Percentiles rank a stretch among this genome's conserved stretches.
phyloP scores from a whole-genome alignment of 2,888 invertebrate species.

The Torymus tubicola region DNA sequence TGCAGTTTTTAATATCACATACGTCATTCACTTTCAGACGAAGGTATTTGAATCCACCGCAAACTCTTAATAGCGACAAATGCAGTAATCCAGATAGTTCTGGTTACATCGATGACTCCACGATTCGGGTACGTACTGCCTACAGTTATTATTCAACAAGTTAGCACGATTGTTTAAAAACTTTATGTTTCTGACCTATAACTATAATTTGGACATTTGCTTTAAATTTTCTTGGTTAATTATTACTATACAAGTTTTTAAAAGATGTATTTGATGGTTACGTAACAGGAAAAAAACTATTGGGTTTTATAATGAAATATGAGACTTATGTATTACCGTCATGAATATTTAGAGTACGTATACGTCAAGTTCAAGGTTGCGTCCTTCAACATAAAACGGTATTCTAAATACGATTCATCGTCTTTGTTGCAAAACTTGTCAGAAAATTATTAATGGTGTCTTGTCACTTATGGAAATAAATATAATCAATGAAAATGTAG shows the following conservation, averaged over 20 bases:
- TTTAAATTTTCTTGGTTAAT: neutral
- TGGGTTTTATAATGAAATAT: slow-evolving; percentile 28
- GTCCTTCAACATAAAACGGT: no score
- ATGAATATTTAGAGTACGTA: slow-evolving; percentile 7
- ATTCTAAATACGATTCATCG: no score
- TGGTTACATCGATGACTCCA: slow-evolving; percentile 91
- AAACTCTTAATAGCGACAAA: slow-evolving; percentile 86
- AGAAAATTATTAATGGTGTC: no score
- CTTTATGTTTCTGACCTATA: slow-evolving; percentile 70
- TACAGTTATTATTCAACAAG: no score
- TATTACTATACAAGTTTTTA: neutral
- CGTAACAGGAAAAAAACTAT: neutral
- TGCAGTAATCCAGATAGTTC: slow-evolving; percentile 92
- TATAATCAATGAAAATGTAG: no score
- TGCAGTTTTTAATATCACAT: neutral
- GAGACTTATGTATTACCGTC: neutral
- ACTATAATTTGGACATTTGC: no score
- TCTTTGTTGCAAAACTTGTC: no score
- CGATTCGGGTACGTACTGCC: slow-evolving; percentile 82
- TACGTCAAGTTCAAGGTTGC: slow-evolving; percentile 15
- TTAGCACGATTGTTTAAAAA: no score
- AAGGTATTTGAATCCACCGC: slow-evolving; percentile 88
- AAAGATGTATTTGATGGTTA: slow-evolving; percentile 41
- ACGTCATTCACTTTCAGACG: slow-evolving; percentile 75
- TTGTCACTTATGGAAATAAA: no score